Evolutionary conservation across 1,140 invertebrate genomes (phyloP).

Genomic region (Bicyclus anynana): DNA sequence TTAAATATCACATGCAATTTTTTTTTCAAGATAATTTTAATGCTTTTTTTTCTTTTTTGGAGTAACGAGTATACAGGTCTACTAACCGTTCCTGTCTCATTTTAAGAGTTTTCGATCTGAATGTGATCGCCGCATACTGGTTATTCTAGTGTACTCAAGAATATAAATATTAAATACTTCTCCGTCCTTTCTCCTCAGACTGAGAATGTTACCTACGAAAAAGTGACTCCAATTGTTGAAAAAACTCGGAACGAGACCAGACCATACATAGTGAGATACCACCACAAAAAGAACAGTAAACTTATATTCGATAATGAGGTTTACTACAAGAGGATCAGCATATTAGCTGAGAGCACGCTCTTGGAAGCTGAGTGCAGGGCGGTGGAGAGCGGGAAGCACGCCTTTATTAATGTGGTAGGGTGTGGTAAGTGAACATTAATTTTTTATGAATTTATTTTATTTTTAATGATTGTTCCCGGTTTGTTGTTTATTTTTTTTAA

Average conservation of each 20-base stretch:
- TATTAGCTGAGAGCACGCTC: conserved; percentile 46
- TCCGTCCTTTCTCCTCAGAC: background rate
- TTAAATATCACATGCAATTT: background rate
- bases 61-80: no score
- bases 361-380: conserved; percentile 46
- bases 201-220: background rate
- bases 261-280: background rate
- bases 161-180: background rate
- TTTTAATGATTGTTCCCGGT: no score
- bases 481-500: no score
- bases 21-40: no score
- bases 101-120: no score
- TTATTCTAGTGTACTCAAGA: no score
- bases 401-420: conserved; percentile 43
- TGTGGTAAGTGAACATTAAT: conserved; percentile 23
- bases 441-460: no score
- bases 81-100: no score
- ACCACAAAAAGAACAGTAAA: background rate
- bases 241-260: background rate
- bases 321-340: conserved; percentile 54
- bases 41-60: no score
- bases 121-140: no score
- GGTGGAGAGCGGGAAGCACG: conserved; percentile 19
- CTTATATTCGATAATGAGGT: conserved; percentile 46
- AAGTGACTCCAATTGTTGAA: background rate